A percentile compares a stretch with the other conserved stretches of the same genome.
Evolutionary conservation across 2,888 invertebrate genomes (phyloP).

Genomic region (Merodon equestris): DNA sequence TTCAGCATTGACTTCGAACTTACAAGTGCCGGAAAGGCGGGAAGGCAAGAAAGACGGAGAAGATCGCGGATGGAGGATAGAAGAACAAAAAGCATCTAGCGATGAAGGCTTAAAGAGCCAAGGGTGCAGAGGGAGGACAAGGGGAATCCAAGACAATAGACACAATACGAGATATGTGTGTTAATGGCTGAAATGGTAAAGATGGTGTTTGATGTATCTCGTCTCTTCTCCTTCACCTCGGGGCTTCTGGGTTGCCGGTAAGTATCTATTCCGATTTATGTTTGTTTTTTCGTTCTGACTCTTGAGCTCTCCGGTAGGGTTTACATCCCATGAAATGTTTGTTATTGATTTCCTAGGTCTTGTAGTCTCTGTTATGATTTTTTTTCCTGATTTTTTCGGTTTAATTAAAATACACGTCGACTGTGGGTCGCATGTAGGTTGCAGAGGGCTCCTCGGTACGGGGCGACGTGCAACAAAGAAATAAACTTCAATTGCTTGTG

Average conservation of each 20-base stretch:
- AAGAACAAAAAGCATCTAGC: conserved; percentile 3
- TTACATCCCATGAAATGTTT: conserved; percentile 49
- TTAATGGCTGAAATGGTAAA: conserved; percentile 36
- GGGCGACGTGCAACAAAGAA: conserved; percentile 37
- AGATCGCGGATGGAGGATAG: neutral
- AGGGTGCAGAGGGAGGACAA: conserved; percentile 6
- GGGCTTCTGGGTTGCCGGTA: neutral
- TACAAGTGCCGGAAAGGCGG: conserved; percentile 29
- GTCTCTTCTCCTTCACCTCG: neutral
- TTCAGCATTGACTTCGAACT: conserved; percentile 64
- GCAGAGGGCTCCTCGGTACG: neutral
- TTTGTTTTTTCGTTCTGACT: no score
- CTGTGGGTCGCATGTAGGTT: neutral
- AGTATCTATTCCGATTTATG: conserved; percentile 12
- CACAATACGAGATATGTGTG: conserved; percentile 42
- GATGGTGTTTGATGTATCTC: conserved; percentile 28
- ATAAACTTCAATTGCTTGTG: conserved; percentile 26
- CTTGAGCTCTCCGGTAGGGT: conserved; percentile 25
- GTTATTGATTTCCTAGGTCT: conserved; percentile 48
- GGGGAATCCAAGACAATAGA: conserved; percentile 55
- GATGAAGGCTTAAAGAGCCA: no score
- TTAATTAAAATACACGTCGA: conserved; percentile 30
- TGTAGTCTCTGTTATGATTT: conserved; percentile 29
- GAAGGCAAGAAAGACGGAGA: conserved; percentile 8
- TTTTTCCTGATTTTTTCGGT: no score